Base-by-base conservation (phyloP, 2,113 vertebrate species). In the Plecotus auritus region DNA sequence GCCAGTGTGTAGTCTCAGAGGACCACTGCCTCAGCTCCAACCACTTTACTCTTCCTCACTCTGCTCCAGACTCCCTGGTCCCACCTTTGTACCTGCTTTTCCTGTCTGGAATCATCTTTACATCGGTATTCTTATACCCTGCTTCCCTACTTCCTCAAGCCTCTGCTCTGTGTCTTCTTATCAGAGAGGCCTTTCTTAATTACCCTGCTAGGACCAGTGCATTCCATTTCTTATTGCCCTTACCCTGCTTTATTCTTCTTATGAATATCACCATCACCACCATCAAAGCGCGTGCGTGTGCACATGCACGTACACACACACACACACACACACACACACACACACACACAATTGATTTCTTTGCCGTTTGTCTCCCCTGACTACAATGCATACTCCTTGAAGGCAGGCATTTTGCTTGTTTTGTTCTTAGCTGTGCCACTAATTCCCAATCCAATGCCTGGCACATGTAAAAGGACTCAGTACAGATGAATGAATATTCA, bases 111-210 rank as follows among this genome's bases (percentile, higher is more conserved):
- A 9, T 69, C 30, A 66, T 64, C 22, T 92, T 85, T 59, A 45
- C 4, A 9, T 3, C 20, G 26, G 20, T 16, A 28, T 37, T 30
- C 45, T 12, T 18, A 26, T 1, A 9, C 23, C 23, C 73, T 81
- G 28, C 35, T 84, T 85, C 56, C 26, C 35, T 51, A 12, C 13
- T 28, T 30, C 16, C 16, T 66, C 64, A 73, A 14, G 51, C n/a
- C 40, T 90, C 64, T 72, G 74, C n/a, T 93, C 91, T 73, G 17
- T 59, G 40, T n/a, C 30, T 84, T 37, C 26, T 37, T 72, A 30
- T 18, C 17, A 30, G 42, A 91, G 77, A 85, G 30, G 4, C 5
- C 30, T 77, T 87, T 80, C 81, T 81, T 64, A 69, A 20, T 26
- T 26, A 32, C 30, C 3, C 18, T 47, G 45, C 54, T 30, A n/a